These are phyloP conservation scores for honey bee (Apis mellifera) DNA, from an alignment of 1,140 invertebrate genomes.

Conservation along the genomic window DNA sequence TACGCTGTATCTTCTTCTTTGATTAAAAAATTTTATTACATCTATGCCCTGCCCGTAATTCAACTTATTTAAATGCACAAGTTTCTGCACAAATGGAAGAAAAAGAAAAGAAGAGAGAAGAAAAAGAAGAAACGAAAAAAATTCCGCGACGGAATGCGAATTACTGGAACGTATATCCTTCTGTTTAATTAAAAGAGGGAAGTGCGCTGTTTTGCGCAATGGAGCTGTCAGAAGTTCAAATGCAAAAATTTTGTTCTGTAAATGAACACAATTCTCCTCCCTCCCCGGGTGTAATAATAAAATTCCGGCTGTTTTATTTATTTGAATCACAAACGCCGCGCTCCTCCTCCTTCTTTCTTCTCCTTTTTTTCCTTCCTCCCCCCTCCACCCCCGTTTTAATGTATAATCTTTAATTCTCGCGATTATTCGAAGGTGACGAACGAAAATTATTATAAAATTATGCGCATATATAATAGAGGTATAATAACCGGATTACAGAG, in stretches of 20 bases:
- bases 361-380: too few relatives aligned
- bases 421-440: not conserved
- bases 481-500: constrained; percentile 42
- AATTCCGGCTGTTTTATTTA: too few relatives aligned
- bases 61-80: not conserved
- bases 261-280: constrained; percentile 3
- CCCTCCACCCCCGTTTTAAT: not conserved
- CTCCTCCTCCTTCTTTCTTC: too few relatives aligned
- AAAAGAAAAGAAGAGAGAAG: too few relatives aligned
- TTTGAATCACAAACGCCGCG: not conserved
- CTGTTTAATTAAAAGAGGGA: constrained; percentile 26
- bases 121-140: not conserved
- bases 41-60: not conserved
- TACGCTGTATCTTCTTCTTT: not conserved
- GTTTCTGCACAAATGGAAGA: not conserved
- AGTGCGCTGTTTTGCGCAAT: constrained; percentile 2
- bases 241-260: constrained; percentile 4
- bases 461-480: not conserved
- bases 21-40: not conserved
- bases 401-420: not conserved
- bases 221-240: not conserved
- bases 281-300: not conserved
- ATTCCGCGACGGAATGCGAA: not conserved
- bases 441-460: not conserved
- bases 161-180: not conserved